Conservation (phyloP, 2,113 vertebrate genomes). For the Suricata suricatta region DNA sequence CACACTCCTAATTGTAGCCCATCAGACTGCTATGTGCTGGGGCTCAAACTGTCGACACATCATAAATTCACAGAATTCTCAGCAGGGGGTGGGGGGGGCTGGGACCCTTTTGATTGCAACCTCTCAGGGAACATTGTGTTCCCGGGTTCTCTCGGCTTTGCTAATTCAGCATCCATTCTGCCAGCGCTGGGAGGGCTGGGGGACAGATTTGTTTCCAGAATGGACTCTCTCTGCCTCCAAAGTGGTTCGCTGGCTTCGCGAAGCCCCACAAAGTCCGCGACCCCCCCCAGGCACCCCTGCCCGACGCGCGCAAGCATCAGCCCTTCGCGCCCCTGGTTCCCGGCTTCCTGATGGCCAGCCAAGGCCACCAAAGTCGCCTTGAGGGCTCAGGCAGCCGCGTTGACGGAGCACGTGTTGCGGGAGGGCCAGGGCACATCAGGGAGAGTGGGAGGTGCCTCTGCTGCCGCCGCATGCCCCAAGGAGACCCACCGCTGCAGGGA, state of each 20-base stretch:
- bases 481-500: neutral
- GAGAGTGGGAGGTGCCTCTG: neutral
- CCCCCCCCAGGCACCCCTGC: neutral
- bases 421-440: neutral
- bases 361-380: neutral
- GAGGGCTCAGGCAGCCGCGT: neutral
- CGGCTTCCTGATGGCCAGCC: neutral
- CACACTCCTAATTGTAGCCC: slow-evolving; percentile 74
- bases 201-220: slow-evolving; percentile 62
- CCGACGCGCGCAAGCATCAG: neutral
- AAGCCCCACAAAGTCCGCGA: neutral
- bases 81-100: slow-evolving; percentile 53
- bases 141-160: slow-evolving; percentile 63
- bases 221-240: slow-evolving; percentile 20
- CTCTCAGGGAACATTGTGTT: slow-evolving; percentile 66
- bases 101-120: slow-evolving; percentile 68
- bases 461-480: neutral
- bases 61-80: slow-evolving; percentile 71
- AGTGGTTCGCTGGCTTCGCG: neutral
- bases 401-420: neutral
- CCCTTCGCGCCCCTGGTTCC: neutral
- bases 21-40: slow-evolving; percentile 65
- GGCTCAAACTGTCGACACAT: slow-evolving; percentile 75
- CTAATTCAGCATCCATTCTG: slow-evolving; percentile 71
- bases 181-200: slow-evolving; percentile 19